Evolutionary conservation across 2,888 invertebrate species (phyloP).

Genomic region (Macrosiphum euphorbiae): DNA sequence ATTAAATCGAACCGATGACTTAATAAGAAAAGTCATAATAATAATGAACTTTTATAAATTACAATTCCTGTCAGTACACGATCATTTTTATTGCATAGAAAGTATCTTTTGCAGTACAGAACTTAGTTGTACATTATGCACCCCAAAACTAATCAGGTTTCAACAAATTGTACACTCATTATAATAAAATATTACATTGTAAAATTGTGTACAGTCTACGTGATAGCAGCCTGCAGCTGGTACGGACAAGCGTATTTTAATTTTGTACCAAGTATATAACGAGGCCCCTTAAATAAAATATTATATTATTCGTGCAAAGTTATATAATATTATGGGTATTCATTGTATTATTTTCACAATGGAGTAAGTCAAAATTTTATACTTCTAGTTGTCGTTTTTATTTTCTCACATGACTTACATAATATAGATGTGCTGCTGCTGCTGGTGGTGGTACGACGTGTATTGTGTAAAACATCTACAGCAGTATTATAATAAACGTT

Average conservation of each 20-base stretch:
- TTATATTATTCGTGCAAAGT: not conserved
- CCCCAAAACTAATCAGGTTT: not conserved
- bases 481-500: not conserved
- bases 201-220: not conserved
- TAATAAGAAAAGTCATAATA: not conserved
- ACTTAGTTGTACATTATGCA: not conserved
- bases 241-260: not conserved
- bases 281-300: not conserved
- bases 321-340: not conserved
- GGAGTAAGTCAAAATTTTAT: not conserved
- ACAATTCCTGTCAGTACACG: not conserved
- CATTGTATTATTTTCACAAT: not conserved
- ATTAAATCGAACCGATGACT: not conserved
- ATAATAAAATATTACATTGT: not conserved
- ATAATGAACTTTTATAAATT: not conserved
- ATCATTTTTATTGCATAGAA: not conserved
- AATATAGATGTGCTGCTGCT: not conserved
- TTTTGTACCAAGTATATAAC: not conserved
- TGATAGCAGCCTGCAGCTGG: not conserved
- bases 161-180: not conserved
- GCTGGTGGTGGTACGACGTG: not conserved
- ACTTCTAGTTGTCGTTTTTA: not conserved
- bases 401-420: not conserved
- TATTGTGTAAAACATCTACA: not conserved
- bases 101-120: not conserved